Evolutionary conservation across 1,140 invertebrate species (phyloP).

Genomic region (Solen grandis): DNA sequence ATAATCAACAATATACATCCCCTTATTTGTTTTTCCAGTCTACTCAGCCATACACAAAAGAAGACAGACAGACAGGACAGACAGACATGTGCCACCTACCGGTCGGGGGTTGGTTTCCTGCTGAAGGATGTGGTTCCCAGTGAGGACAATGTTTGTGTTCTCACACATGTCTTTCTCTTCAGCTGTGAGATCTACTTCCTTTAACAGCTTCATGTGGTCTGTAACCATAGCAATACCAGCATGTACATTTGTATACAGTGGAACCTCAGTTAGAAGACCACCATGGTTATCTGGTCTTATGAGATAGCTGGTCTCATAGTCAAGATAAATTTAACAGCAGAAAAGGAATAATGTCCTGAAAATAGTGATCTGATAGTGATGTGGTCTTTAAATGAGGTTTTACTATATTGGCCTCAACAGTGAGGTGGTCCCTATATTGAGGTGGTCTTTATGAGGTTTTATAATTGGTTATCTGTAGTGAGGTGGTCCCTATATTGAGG

Average conservation of each 20-base stretch:
- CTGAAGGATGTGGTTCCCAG: conserved; percentile 62
- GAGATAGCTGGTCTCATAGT: background rate
- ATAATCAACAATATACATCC: background rate
- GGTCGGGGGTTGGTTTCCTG: conserved; percentile 30
- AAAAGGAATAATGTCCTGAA: background rate
- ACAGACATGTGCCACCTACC: background rate
- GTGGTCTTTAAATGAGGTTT: too few relatives aligned
- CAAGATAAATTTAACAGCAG: background rate
- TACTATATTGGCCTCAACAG: too few relatives aligned
- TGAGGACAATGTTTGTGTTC: conserved; percentile 54
- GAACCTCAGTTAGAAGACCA: too few relatives aligned
- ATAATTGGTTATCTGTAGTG: too few relatives aligned
- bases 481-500: too few relatives aligned
- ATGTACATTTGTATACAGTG: too few relatives aligned
- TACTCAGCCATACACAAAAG: background rate
- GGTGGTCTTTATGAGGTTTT: too few relatives aligned
- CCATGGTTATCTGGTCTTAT: too few relatives aligned
- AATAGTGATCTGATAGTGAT: conserved; percentile 10
- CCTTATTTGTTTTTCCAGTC: background rate
- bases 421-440: too few relatives aligned
- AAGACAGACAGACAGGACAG: background rate
- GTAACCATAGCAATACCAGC: conserved; percentile 51
- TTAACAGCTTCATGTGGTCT: conserved; percentile 76
- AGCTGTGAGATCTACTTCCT: conserved; percentile 73
- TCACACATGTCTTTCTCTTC: conserved; percentile 80